Conservation (phyloP, 2,888 invertebrate genomes). For the Celastrina argiolus region DNA sequence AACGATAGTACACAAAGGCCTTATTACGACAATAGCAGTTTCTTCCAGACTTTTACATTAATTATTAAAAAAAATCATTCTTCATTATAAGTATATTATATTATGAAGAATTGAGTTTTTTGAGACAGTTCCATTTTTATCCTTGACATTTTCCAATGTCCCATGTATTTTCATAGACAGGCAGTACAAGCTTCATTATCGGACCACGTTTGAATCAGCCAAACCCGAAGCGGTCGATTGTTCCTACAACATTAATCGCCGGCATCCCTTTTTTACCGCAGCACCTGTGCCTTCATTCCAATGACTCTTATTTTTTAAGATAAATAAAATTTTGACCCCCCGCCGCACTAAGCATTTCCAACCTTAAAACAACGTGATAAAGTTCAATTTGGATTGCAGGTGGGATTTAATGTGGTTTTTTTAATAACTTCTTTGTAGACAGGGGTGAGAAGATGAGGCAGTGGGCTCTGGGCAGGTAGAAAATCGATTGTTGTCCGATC, state of each 20-base stretch:
- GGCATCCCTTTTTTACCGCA: slow-evolving; percentile 46
- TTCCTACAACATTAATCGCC: slow-evolving; percentile 62
- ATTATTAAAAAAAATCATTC: too few species aligned
- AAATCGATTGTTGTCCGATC: slow-evolving; percentile 62
- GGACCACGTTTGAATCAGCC: too few species aligned
- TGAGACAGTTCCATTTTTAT: too few species aligned
- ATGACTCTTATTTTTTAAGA: slow-evolving; percentile 64
- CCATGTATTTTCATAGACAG: too few species aligned
- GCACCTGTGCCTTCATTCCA: slow-evolving; percentile 67
- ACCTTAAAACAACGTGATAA: neutral
- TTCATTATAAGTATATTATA: too few species aligned
- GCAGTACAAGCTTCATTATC: too few species aligned
- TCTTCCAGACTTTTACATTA: too few species aligned
- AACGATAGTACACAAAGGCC: too few species aligned
- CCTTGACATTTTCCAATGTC: too few species aligned
- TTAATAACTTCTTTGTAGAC: slow-evolving; percentile 47
- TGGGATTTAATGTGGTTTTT: slow-evolving; percentile 38
- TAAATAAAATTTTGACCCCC: slow-evolving; percentile 42
- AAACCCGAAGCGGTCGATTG: slow-evolving; percentile 21
- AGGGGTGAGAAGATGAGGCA: slow-evolving; percentile 61
- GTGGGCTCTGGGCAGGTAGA: slow-evolving; percentile 65
- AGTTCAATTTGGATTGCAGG: slow-evolving; percentile 17
- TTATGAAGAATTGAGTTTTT: too few species aligned
- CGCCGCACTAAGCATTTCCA: slow-evolving; percentile 9
- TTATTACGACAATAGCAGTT: too few species aligned